Conservation (phyloP, 2,888 invertebrate genomes). For the Pristionchus fissidentatus region DNA sequence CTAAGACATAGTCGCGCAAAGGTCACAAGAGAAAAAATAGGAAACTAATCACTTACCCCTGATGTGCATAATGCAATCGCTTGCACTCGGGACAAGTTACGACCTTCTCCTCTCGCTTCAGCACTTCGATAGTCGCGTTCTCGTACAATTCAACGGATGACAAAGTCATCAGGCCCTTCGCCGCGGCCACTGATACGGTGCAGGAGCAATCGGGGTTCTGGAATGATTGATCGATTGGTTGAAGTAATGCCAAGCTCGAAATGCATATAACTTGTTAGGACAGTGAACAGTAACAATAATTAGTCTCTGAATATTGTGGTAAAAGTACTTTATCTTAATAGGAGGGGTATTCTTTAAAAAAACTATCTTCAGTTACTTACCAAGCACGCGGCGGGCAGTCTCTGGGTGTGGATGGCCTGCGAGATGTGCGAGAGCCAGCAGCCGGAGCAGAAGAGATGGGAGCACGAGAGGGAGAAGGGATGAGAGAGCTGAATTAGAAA, state of each 20-base stretch:
- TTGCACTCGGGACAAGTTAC: neutral
- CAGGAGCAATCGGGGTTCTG: constrained; percentile 3
- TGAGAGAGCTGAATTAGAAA: neutral
- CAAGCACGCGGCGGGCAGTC: neutral
- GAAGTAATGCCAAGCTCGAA: too few species aligned
- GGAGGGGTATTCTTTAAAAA: too few species aligned
- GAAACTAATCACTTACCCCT: neutral
- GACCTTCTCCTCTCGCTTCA: neutral
- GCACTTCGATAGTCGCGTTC: neutral
- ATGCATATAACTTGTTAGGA: too few species aligned
- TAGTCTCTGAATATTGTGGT: too few species aligned
- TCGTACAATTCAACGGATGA: neutral
- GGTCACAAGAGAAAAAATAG: neutral
- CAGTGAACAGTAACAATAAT: too few species aligned
- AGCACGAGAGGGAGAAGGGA: neutral
- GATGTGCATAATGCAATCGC: neutral
- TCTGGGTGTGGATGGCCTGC: neutral
- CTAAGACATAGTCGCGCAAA: neutral
- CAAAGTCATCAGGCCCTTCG: neutral
- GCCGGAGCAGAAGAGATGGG: neutral
- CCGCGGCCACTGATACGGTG: neutral
- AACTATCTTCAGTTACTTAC: neutral
- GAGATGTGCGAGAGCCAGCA: constrained; percentile 8
- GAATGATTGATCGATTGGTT: too few species aligned
- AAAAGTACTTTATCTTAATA: too few species aligned